phyloP scores from a whole-genome alignment of 2,888 invertebrate species.

The Frankliniella fusca region DNA sequence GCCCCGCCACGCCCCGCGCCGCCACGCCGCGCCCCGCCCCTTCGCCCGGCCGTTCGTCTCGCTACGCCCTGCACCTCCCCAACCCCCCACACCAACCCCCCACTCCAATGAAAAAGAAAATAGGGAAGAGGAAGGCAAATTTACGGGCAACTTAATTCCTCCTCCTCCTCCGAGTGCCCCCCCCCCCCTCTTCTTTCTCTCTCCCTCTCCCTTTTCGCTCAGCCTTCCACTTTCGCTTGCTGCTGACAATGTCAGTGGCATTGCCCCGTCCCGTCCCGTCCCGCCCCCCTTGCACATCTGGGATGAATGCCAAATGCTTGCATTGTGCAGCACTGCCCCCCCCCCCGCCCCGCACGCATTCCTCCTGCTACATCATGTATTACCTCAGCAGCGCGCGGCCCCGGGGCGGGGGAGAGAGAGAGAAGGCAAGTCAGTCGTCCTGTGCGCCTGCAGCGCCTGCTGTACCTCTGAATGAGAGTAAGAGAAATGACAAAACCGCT shows the following conservation, averaged over 20 bases:
- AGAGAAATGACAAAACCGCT: no score
- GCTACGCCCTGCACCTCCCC: background rate
- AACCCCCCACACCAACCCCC: background rate
- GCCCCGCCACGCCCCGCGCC: background rate
- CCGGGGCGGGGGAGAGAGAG: background rate
- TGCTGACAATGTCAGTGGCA: no score
- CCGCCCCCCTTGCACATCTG: background rate
- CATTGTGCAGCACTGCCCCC: background rate
- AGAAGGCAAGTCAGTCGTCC: background rate
- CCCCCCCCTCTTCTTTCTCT: background rate
- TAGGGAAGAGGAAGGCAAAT: background rate
- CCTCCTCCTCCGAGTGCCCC: background rate
- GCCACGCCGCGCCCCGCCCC: background rate
- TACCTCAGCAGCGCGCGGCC: background rate
- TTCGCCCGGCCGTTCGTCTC: background rate
- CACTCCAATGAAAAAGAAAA: background rate
- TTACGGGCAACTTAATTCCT: background rate
- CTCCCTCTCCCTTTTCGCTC: background rate
- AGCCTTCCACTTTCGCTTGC: background rate
- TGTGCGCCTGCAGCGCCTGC: no score
- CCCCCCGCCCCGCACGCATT: background rate
- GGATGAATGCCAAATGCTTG: slow-evolving; percentile 1
- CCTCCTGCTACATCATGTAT: background rate
- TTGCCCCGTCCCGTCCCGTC: no score
- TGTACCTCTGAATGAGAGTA: no score